Evolutionary conservation across 1,140 invertebrate species (phyloP).

Genomic region (Musca domestica): DNA sequence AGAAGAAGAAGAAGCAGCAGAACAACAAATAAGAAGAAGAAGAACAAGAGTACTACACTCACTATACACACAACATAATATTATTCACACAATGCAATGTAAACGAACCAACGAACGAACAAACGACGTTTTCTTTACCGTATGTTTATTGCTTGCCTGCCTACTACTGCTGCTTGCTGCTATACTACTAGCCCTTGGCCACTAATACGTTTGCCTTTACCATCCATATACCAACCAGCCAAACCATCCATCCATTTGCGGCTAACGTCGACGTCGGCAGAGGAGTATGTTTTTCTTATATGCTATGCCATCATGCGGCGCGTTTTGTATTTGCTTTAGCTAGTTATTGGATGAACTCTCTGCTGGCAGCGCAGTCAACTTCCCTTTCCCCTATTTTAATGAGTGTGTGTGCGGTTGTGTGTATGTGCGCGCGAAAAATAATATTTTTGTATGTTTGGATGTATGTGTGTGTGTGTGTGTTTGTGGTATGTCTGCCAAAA

Average conservation of each 20-base stretch:
- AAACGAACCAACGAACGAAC: background rate
- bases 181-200: constrained; percentile 28
- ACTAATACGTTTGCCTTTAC: constrained; percentile 29
- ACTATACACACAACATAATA: background rate
- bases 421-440: background rate
- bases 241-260: constrained; percentile 3
- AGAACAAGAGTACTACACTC: too few species aligned
- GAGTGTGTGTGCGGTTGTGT: constrained; percentile 1
- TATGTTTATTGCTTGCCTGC: constrained; percentile 21
- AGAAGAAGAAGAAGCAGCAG: too few species aligned
- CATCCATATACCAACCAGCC: constrained; percentile 7
- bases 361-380: constrained; percentile 14
- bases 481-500: background rate
- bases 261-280: background rate
- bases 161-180: constrained; percentile 14
- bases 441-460: background rate
- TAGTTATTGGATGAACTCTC: constrained; percentile 7
- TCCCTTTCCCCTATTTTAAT: constrained; percentile 19
- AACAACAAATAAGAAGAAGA: too few species aligned
- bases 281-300: constrained; percentile 1
- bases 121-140: constrained; percentile 18
- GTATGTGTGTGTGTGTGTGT: too few species aligned
- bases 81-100: constrained; percentile 10
- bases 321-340: constrained; percentile 3
- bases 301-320: constrained; percentile 7